A percentile compares a stretch with the other conserved stretches of the same genome.
Evolutionary conservation across 2,888 invertebrate genomes (phyloP).

Genomic region (Tineola bisselliella): DNA sequence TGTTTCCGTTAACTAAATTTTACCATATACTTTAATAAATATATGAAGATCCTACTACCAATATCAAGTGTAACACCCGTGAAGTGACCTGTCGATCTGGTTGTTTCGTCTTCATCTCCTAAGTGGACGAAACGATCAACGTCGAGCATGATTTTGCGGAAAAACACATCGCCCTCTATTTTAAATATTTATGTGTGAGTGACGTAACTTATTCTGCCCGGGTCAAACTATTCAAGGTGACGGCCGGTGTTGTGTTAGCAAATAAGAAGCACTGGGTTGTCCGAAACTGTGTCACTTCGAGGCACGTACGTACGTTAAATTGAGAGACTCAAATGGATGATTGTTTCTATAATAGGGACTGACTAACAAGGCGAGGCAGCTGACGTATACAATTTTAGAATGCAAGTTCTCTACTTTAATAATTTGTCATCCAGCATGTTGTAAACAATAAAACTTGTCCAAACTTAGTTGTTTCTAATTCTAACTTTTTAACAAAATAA

Average conservation of each 20-base stretch:
- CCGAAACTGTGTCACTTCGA: conserved; percentile 1
- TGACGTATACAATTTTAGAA: background rate
- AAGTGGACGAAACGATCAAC: background rate
- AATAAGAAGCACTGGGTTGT: background rate
- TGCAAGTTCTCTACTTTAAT: no score
- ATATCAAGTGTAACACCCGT: no score
- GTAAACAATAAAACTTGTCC: no score
- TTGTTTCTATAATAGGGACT: background rate
- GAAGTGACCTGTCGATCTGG: no score
- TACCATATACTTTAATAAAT: no score
- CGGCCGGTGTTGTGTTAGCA: conserved; percentile 16
- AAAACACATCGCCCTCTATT: conserved; percentile 40
- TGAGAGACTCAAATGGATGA: background rate
- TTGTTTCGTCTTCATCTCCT: background rate
- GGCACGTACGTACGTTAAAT: background rate
- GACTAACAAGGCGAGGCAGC: background rate
- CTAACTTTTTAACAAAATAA: no score
- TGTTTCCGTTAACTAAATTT: no score
- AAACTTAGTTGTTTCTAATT: no score
- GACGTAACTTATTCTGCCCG: conserved; percentile 40
- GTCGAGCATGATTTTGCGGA: conserved; percentile 27
- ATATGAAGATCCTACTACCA: no score
- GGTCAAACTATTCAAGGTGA: conserved; percentile 45
- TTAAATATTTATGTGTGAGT: conserved; percentile 45
- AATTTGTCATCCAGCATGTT: no score